Percentiles rank a stretch among this genome's conserved stretches.
phyloP scores from a whole-genome alignment of 1,140 invertebrate species.

The Cardiocondyla obscurior region DNA sequence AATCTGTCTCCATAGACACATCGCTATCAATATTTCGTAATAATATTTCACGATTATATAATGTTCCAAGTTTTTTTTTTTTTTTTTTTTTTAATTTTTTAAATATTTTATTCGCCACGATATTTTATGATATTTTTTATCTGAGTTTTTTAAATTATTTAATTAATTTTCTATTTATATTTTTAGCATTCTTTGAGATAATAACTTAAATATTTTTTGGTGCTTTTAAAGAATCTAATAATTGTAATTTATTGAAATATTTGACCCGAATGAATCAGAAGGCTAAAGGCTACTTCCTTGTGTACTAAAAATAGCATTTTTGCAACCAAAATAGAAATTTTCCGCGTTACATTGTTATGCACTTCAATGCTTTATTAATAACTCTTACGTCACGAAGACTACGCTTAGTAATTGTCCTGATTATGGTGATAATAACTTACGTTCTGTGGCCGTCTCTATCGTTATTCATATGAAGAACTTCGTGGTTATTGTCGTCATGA shows the following conservation, averaged over 20 bases:
- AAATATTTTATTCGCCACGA: not conserved
- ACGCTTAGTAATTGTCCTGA: conserved; percentile 32
- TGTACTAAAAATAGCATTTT: conserved; percentile 14
- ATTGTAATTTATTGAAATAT: not conserved
- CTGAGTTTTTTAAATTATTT: not conserved
- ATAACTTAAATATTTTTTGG: not conserved
- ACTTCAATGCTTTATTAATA: not conserved
- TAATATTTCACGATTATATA: not conserved
- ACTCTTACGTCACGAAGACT: conserved; percentile 9
- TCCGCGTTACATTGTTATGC: conserved; percentile 18
- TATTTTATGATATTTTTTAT: not conserved
- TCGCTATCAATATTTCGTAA: not conserved
- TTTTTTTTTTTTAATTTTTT: too few species aligned
- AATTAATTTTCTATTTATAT: not conserved
- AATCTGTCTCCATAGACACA: conserved; percentile 22
- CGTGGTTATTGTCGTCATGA: conserved; percentile 2
- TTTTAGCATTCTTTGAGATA: not conserved
- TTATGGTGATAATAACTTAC: conserved; percentile 28
- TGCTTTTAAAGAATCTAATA: not conserved
- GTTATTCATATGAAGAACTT: conserved; percentile 21
- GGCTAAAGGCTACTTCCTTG: not conserved
- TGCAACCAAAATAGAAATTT: not conserved
- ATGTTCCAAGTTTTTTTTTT: not conserved
- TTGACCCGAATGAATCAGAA: not conserved
- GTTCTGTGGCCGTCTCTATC: not conserved